Base-by-base conservation (phyloP, 2,113 vertebrate species). In the Colossoma macropomum region DNA sequence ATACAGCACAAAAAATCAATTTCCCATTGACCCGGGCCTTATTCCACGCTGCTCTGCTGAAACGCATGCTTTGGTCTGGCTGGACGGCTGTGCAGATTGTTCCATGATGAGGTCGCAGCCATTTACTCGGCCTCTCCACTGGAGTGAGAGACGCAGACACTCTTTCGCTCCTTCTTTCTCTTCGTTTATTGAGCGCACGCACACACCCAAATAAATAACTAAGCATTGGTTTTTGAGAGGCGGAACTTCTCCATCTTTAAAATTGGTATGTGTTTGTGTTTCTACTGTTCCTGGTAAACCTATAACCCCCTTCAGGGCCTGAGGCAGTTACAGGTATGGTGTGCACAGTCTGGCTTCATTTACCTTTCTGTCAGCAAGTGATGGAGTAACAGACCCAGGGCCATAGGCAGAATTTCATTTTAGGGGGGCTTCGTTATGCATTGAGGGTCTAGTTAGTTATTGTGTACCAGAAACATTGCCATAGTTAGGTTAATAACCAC, bases 1-100 rank as follows among this genome's bases (percentile, higher is more conserved):
- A 84, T 82, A 86, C 79, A 83, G 80, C 69, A 65, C 74, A 81
- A 79, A 87, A 88, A 89, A 87, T 87, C 83, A 86, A 89, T 87
- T 85, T 85, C 82, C 86, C 85, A 87, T 86, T 89, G 88, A 89
- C 86, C 83, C 71, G 27, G 34, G 68, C 86, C 54, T 73, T 75
- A 41, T 79, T 85, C 77, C 27, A 79, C 34, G 65, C 70, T 69
- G 77, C 78, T 85, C 77, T 78, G 63, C 9, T 12, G 73, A 84
- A 70, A 73, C 34, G 25, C 59, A 21, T 45, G 74, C 70, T 74
- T 80, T 30, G 80, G 75, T 77, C 71, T 75, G 74, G 32, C 86
- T 66, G 80, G 80, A 80, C 62, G 7, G 74, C 45, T 70, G 71
- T 80, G 70, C 71, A 41, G 69, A 82, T 75, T 80, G 75, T 50